Evolutionary conservation across 2,797 vertebrate species (phyloP).

Genomic region (Molossus alvarezi): DNA sequence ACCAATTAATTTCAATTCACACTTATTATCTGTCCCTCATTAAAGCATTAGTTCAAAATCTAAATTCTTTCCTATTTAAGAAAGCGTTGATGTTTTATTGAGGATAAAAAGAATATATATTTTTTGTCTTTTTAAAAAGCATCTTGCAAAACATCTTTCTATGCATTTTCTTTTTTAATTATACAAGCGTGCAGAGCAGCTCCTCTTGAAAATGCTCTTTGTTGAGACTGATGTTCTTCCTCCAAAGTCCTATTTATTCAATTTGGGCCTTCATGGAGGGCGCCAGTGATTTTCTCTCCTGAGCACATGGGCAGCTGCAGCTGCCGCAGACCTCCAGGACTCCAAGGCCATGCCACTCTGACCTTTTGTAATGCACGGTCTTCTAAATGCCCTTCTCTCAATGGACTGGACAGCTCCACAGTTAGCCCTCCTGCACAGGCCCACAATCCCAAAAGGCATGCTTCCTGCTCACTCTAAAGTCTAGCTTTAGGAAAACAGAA

Average conservation of each 20-base stretch:
- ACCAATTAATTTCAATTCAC: slow-evolving; percentile 91
- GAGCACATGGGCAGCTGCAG: fast-evolving
- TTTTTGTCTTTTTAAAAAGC: slow-evolving; percentile 74
- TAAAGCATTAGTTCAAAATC: slow-evolving; percentile 87
- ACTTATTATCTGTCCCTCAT: slow-evolving; percentile 88
- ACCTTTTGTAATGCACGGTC: fast-evolving
- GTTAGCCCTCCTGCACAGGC: no score
- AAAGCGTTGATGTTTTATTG: slow-evolving; percentile 79
- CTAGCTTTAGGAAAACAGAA: background rate
- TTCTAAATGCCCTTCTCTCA: background rate
- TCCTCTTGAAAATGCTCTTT: background rate
- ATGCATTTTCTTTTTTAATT: background rate
- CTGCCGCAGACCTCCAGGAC: background rate
- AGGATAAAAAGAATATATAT: slow-evolving; percentile 60
- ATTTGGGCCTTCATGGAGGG: fast-evolving
- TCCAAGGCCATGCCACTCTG: background rate
- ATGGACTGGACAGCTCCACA: background rate
- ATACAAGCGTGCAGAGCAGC: background rate
- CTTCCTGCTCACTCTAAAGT: background rate
- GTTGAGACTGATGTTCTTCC: background rate
- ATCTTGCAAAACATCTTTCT: slow-evolving; percentile 56
- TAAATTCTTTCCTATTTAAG: slow-evolving; percentile 82
- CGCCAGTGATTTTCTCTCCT: background rate
- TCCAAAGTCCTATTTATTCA: background rate
- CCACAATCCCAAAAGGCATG: fast-evolving